Base-by-base conservation (phyloP, 2,888 invertebrate genomes). In the Macaria notata region DNA sequence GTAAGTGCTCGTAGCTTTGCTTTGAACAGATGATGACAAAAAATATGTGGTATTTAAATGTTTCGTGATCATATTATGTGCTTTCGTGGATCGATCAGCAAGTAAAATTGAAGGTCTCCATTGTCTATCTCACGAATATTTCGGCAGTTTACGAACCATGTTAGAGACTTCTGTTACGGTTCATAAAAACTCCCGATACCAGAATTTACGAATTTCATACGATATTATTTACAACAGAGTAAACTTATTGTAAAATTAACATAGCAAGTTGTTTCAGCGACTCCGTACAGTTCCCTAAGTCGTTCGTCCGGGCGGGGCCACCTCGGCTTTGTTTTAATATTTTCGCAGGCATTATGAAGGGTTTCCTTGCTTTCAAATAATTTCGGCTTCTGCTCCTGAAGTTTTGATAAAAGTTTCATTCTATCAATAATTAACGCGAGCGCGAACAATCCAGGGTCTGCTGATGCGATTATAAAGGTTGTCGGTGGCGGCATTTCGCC, bases 261-360 rank as follows among this genome's bases (percentile, higher is more conserved):
- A 1, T 19, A 1, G 2, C 1, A 19, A 19, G 19, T 58, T 58
- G 68, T 72, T 61, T 59, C 54, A 70, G 19, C 85, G 76, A 53
- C 89, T 86, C 87, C 65, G 71, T 68, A 69, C 2, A 62, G 56
- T 65, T 75, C 62, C 60, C 65, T 64, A 71, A 75, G 76, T 75
- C 73, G 75, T 72, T 76, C 83, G 88, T 88, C 88, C 85, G 79
- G 83, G 82, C 82, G 86, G 86, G 88, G 87, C 59, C 73, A 89
- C 89, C 89, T 90, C 80, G 86, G 86, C 90, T 91, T 91, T 91
- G 91, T 91, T 91, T 91, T 91, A 91, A 91, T 91, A 91, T 91
- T 91, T 91, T 91, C 91, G 80, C 86, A 86, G 84, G 86, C 90
- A 88, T 90, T 91, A 89, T 87, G 88, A 91, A 91, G 90, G 91